Evolutionary conservation across 2,113 vertebrate genomes (phyloP), one percentile per base, ranked within the genome.

Genomic region (Delphinus delphis): DNA sequence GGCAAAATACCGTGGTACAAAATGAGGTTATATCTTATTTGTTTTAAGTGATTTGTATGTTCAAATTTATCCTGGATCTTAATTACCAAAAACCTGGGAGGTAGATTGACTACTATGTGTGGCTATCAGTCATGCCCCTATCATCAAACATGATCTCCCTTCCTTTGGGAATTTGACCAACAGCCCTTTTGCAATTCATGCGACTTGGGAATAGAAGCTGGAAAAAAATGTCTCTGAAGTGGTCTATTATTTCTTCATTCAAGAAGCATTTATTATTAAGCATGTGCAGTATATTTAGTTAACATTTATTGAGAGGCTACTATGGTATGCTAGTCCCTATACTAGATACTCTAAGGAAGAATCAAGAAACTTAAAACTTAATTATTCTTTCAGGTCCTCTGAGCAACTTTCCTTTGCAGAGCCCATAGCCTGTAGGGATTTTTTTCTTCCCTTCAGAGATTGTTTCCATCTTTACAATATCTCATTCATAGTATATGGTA

Each of bases 241-340:
- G 44, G 77, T 38, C 17, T 71, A 11, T 70, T 80, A 92, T 93
- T 77, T 10, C 53, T 89, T 63, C 18, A 81, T 60, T 74, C 23
- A 73, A 76, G 85, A 88, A 73, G 36, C 77, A 96, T 96, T 82
- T 92, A 88, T 90, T 90, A 96, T 79, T 95, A 86, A 97, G 68
- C 44, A 26, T 14, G 8, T 86, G 36, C 79, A 55, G 36, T 89
- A 13, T 63, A 81, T 63, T 86, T 55, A 74, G 84, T 88, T 71
- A 88, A 93, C 70, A 31, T 85, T 89, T 87, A 93, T 20, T 81
- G 74, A 84, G 63, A 93, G 74, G 25, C 36, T 60, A 8, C 21
- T 62, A 41, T 1, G 23, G 1, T 79, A 8, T 28, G 33, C 50
- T 60, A 13, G 47, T 77, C 12, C 14, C 26, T 79, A 26, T 3